Conservation (phyloP, 1,140 invertebrate genomes). For the Melanaphis sacchari region DNA sequence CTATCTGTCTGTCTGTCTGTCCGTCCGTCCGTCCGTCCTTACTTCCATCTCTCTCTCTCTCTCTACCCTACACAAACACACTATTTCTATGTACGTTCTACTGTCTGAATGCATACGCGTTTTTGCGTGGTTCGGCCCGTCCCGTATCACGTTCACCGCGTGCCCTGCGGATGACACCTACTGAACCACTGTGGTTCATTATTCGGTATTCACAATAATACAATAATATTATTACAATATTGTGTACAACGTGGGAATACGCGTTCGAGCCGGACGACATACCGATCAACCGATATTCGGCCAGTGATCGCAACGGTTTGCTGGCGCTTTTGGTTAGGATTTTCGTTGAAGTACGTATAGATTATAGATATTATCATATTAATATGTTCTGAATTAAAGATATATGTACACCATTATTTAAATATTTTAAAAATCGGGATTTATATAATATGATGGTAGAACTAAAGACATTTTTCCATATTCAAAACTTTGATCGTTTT, state of each 20-base stretch:
- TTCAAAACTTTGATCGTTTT: background rate
- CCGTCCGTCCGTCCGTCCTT: background rate
- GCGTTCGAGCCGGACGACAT: background rate
- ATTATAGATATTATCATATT: background rate
- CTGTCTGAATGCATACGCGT: background rate
- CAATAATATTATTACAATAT: background rate
- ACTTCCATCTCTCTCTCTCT: background rate
- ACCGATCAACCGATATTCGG: slow-evolving; percentile 19
- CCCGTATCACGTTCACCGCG: background rate
- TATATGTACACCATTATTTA: background rate
- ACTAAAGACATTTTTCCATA: background rate
- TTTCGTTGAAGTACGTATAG: background rate
- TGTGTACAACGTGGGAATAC: slow-evolving; percentile 23
- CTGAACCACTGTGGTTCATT: background rate
- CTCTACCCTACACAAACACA: background rate
- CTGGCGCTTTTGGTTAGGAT: background rate
- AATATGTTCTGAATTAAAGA: background rate
- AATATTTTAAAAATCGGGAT: background rate
- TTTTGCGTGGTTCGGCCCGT: background rate
- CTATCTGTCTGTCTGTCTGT: background rate
- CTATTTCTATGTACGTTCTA: background rate
- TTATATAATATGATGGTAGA: background rate
- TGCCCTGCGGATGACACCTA: slow-evolving; percentile 40
- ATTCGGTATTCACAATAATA: background rate
- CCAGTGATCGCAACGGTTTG: background rate